Evolutionary conservation across 2,888 invertebrate species (phyloP).

Genomic region (Ochropleura leucogaster): DNA sequence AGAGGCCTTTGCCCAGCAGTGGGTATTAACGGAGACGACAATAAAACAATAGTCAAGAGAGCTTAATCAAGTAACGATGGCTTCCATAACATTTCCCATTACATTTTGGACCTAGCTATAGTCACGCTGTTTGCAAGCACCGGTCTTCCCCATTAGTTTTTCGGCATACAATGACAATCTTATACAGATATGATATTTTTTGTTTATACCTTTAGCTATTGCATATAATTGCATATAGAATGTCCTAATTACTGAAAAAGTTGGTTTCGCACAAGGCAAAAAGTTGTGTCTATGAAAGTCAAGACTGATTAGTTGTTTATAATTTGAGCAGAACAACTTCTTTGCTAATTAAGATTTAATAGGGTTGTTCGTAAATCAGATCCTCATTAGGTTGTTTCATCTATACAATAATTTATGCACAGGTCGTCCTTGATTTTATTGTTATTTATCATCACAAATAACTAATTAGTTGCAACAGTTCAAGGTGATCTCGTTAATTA

Average conservation of each 20-base stretch:
- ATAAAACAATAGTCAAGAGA: too few species aligned
- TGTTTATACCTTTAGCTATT: not conserved
- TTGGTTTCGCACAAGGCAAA: not conserved
- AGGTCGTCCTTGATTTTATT: slow-evolving; percentile 10
- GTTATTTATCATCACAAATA: slow-evolving; percentile 23
- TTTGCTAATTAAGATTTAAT: not conserved
- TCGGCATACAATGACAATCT: too few species aligned
- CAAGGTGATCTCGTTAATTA: slow-evolving; percentile 25
- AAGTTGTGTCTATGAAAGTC: not conserved
- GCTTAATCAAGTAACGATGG: too few species aligned
- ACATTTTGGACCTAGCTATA: too few species aligned
- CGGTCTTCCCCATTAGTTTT: too few species aligned
- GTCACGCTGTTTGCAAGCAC: too few species aligned
- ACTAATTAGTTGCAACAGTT: slow-evolving; percentile 23
- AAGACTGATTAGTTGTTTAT: not conserved
- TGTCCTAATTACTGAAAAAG: not conserved
- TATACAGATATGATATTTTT: not conserved
- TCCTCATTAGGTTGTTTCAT: not conserved
- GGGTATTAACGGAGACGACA: too few species aligned
- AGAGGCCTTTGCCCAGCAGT: too few species aligned
- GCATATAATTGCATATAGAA: not conserved
- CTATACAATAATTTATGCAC: slow-evolving; percentile 15
- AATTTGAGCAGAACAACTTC: not conserved
- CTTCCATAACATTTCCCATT: too few species aligned
- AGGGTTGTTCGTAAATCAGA: not conserved